Conservation (phyloP, 2,888 invertebrate genomes). For the Periphyllus acericola region DNA sequence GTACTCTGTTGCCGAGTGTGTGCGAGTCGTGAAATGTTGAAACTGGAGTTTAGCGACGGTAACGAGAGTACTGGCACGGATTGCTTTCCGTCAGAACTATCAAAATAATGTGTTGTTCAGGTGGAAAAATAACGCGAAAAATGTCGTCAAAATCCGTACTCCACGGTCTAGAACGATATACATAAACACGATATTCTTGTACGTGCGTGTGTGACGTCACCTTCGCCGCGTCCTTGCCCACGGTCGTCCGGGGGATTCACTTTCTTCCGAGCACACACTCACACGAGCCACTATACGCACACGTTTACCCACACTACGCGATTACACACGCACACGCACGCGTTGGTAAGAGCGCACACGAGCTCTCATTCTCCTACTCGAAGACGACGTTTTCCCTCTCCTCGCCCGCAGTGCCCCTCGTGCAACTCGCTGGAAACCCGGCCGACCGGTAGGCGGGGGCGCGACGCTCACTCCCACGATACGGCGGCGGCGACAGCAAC, state of each 20-base stretch:
- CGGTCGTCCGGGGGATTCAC: slow-evolving; percentile 59
- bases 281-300: background rate
- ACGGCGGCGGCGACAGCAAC: slow-evolving; percentile 16
- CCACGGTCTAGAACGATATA: no score
- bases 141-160: no score
- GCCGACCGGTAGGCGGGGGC: slow-evolving; percentile 23
- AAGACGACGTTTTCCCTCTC: background rate
- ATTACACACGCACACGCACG: background rate
- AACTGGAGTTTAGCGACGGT: no score
- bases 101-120: no score
- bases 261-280: slow-evolving; percentile 41
- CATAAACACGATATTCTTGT: background rate
- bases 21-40: no score
- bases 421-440: background rate
- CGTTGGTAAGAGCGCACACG: background rate
- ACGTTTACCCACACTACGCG: background rate
- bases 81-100: no score
- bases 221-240: slow-evolving; percentile 55
- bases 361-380: slow-evolving; percentile 54
- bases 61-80: no score
- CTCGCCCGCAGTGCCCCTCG: slow-evolving; percentile 16
- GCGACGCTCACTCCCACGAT: slow-evolving; percentile 51
- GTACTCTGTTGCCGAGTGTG: no score
- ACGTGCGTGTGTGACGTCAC: slow-evolving; percentile 45
- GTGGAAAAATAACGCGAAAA: no score